Conservation (phyloP, 1,140 invertebrate genomes). For the Frieseomelitta varia region DNA sequence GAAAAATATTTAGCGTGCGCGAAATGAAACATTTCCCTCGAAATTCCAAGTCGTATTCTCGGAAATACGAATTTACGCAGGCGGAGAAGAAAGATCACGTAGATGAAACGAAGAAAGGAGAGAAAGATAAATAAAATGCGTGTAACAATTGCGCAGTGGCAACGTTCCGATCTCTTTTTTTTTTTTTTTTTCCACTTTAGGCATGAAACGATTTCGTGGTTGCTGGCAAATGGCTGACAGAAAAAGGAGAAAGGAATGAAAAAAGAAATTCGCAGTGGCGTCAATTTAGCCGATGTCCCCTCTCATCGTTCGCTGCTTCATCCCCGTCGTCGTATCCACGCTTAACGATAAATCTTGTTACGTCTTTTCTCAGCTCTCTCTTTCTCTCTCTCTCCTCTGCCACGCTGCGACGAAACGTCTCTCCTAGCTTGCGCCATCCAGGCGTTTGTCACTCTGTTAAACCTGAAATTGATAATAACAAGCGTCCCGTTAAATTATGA, state of each 20-base stretch:
- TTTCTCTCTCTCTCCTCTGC: neutral
- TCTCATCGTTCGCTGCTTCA: neutral
- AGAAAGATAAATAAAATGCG: neutral
- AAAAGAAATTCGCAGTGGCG: neutral
- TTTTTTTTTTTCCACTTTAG: neutral
- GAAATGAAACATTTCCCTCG: too few relatives aligned
- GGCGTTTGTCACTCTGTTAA: slow-evolving; percentile 34
- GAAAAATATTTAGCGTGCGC: too few relatives aligned
- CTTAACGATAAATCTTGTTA: slow-evolving; percentile 46
- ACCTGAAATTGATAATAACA: slow-evolving; percentile 44
- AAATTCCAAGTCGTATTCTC: too few relatives aligned
- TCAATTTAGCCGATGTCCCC: neutral
- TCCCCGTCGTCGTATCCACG: neutral
- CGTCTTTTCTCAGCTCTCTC: slow-evolving; percentile 6
- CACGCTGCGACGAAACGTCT: neutral
- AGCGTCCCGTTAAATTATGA: slow-evolving; percentile 14
- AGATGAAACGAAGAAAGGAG: neutral
- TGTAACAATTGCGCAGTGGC: neutral
- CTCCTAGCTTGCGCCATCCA: neutral
- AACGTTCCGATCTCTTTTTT: neutral
- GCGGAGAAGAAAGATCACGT: too few relatives aligned
- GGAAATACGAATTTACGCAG: too few relatives aligned
- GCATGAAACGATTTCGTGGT: neutral
- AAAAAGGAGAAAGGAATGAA: neutral
- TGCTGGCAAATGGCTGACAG: too few relatives aligned